Conservation (phyloP, 2,888 invertebrate species). For the Seira sanloemensis region DNA sequence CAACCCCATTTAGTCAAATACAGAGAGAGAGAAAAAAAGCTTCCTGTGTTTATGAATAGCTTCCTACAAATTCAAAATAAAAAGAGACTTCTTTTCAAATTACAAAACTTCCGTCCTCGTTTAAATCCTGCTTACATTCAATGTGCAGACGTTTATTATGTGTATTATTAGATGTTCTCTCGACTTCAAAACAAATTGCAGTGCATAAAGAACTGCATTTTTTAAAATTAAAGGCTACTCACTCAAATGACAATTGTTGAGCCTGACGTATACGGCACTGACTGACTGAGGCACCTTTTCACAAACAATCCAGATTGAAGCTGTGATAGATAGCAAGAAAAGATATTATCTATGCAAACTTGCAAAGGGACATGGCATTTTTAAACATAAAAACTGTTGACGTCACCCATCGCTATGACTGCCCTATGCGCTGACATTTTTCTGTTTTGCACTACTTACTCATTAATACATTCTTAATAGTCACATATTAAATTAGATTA, state of each 20-base stretch:
- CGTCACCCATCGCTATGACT: background rate
- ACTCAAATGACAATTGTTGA: slow-evolving; percentile 1
- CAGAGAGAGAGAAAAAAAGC: background rate
- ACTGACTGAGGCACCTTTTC: slow-evolving; percentile 19
- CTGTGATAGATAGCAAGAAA: background rate
- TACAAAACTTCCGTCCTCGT: slow-evolving; percentile 2
- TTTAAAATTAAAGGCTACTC: background rate
- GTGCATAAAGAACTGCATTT: background rate
- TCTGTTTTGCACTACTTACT: slow-evolving; percentile 29
- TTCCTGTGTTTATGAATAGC: background rate
- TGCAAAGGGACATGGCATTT: no score
- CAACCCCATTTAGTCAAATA: background rate
- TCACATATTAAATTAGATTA: background rate
- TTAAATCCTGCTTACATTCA: background rate
- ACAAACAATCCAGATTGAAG: slow-evolving; percentile 34
- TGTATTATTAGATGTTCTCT: background rate
- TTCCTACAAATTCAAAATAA: background rate
- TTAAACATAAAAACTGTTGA: no score
- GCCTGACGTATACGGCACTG: no score
- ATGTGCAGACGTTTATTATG: background rate
- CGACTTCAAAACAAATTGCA: background rate
- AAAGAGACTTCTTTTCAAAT: background rate
- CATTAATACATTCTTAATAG: slow-evolving; percentile 23
- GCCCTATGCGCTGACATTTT: no score
- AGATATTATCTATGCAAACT: no score